A percentile compares a stretch with the other conserved stretches of the same genome.
phyloP scores from a whole-genome alignment of 2,888 invertebrate species.

The Machimus rusticus region DNA sequence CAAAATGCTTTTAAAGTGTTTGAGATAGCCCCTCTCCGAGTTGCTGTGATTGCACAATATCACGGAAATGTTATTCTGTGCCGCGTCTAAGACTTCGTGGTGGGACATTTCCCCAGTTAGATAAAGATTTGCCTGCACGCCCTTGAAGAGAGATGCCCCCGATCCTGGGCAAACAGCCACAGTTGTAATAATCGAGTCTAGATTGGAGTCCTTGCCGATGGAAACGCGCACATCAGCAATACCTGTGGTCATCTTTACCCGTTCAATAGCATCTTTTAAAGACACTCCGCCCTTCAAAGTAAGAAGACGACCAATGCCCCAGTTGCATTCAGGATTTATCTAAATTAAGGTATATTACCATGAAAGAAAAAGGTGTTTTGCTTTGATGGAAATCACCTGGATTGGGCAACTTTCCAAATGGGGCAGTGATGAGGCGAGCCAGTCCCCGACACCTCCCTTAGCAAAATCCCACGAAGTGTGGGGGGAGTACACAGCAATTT shows the following conservation, averaged over 20 bases:
- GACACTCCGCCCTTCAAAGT: slow-evolving; percentile 65
- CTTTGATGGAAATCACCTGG: neutral
- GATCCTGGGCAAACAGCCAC: slow-evolving; percentile 92
- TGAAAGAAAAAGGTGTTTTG: neutral
- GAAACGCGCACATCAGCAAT: slow-evolving; percentile 78
- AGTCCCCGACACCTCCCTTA: slow-evolving; percentile 88
- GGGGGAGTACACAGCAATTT: slow-evolving; percentile 90
- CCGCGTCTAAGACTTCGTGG: slow-evolving; percentile 89
- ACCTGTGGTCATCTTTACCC: slow-evolving; percentile 75
- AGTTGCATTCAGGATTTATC: slow-evolving; percentile 44
- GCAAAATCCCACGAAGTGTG: slow-evolving; percentile 91
- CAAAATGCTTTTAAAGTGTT: slow-evolving; percentile 65
- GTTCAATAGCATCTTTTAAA: slow-evolving; percentile 69
- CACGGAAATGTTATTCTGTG: slow-evolving; percentile 79
- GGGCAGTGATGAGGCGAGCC: slow-evolving; percentile 72
- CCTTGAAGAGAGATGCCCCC: slow-evolving; percentile 79
- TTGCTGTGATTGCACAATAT: slow-evolving; percentile 93
- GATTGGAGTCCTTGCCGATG: slow-evolving; percentile 62
- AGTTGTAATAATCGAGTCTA: slow-evolving; percentile 66
- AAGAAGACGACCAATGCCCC: slow-evolving; percentile 70
- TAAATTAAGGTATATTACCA: slow-evolving; percentile 19
- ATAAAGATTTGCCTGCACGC: slow-evolving; percentile 78
- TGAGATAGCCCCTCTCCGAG: slow-evolving; percentile 88
- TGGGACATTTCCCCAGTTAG: slow-evolving; percentile 95
- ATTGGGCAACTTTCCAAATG: slow-evolving; percentile 48